Base-by-base conservation (phyloP, 1,140 invertebrate species). In the Drosophila arawakana region DNA sequence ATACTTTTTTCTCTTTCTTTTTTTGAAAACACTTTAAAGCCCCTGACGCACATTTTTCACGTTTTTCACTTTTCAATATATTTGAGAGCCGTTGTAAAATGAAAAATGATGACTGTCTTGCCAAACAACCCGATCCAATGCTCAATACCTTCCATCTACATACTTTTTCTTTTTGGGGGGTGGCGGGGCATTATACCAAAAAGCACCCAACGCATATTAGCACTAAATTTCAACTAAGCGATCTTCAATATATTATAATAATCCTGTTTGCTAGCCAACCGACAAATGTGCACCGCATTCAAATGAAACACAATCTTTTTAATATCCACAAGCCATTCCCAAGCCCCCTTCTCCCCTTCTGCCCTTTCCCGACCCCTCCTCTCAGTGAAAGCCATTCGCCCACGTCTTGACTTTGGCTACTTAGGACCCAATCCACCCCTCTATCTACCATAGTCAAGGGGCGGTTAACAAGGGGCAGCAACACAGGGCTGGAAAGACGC, bases 241-340 rank as follows among this genome's bases (percentile, higher is more conserved):
- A 88, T 83, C 84, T 78, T 83, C 80, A 80, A 88, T 86, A 82
- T 86, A 80, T 83, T 88, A 80, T 80, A 78, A 88, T 84, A 89
- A 76, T 80, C 80, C 75, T 63, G 30, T 68, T 70, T 59, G 62
- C 71, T 82, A 89, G 46, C 25, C 63, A 71, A 67, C 71, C 78
- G 30, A 78, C 55, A 81, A 81, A 84, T 77, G 81, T 72, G 73
- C 68, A 43, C 70, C 55, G 70, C 80, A 88, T 89, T 88, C 71
- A 80, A 88, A 89, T 81, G 72, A 72, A 90, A 84, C 66, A 81
- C 84, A 89, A 84, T 84, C 75, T 84, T 89, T 89, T 76, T 81
- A 89, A 81, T 76, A 81, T 67, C 65, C 60, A 80, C 54, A 61
- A 54, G 49, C 69, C 52, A 57, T 60, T 30, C 18, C 61, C 61